Percentiles rank a stretch among this genome's conserved stretches.
phyloP scores from a whole-genome alignment of 2,888 invertebrate species.

The Blastobasis adustella region DNA sequence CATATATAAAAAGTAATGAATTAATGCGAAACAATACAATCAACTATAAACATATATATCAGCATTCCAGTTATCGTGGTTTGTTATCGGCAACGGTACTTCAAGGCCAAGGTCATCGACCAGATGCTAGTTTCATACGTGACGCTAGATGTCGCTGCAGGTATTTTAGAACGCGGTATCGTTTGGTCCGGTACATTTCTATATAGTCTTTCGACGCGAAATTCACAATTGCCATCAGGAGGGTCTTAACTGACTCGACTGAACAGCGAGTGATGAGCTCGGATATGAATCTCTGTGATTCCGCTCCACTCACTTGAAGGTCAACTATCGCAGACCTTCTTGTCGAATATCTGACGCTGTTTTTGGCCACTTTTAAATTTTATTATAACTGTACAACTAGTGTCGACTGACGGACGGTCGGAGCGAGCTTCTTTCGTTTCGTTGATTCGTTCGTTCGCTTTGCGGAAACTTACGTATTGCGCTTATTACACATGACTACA shows the following conservation, averaged over 20 bases:
- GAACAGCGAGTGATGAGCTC: conserved; percentile 68
- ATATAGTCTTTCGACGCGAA: background rate
- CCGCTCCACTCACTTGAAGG: conserved; percentile 43
- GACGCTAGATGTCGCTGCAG: conserved; percentile 28
- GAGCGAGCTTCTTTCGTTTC: no score
- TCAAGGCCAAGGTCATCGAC: conserved; percentile 33
- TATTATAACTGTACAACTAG: no score
- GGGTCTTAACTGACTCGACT: conserved; percentile 73
- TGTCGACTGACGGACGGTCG: no score
- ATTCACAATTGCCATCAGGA: conserved; percentile 32
- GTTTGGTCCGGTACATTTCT: conserved; percentile 14
- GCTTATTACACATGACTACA: no score
- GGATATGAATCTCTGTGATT: conserved; percentile 57
- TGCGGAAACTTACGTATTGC: no score
- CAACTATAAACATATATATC: background rate
- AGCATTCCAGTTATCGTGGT: conserved; percentile 1
- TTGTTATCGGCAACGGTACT: conserved; percentile 27
- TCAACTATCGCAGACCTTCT: conserved; percentile 59
- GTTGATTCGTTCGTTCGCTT: no score
- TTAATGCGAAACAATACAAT: background rate
- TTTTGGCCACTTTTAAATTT: conserved; percentile 36
- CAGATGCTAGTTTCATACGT: conserved; percentile 6
- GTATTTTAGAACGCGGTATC: conserved; percentile 22
- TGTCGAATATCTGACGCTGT: conserved; percentile 57
- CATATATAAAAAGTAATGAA: conserved; percentile 2